Base-by-base conservation (phyloP, 2,888 invertebrate species). In the Aphodius granarius region DNA sequence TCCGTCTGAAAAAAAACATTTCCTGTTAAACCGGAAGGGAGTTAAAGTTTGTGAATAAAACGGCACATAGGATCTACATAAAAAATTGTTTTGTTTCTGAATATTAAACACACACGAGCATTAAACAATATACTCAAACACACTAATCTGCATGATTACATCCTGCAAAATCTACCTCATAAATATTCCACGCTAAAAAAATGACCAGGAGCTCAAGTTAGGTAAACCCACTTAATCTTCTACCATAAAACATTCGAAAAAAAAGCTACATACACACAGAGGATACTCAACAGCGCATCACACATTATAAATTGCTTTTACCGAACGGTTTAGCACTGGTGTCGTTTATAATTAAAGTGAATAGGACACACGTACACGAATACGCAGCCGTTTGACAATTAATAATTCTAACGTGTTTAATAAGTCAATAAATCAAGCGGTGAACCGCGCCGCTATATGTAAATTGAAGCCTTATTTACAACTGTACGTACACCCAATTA, bases 351-450 rank as follows among this genome's bases (percentile, higher is more conserved):
- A 43, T 43, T 43, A 43, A 43, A 43, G 43, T 43, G 43, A 43
- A 43, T 43, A 43, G 43, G 13, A 43, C 3, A 43, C 43, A 43
- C 43, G 43, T 43, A 43, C 43, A 43, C 2, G 43, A 43, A 43
- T 43, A 43, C 43, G 4, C 43, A 43, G 62, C 20, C 66, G 21
- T 22, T 21, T 73, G 73, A 73, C 73, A 74, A 75, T 72, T 75
- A 75, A 75, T 75, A 75, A 75, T 43, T 75, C 75, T 75, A 75
- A 72, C 75, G 66, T 72, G 72, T 72, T 75, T 75, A 72, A 64
- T 75, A 75, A 72, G 72, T 75, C 75, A 66, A 75, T 75, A 75
- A 75, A 75, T 75, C 75, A 75, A 71, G 19, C 75, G 72, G 75
- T 72, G 72, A 66, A 65, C 75, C 43, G 71, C 43, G 71, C 68